These are phyloP conservation scores for Myanophis thanlyinensis DNA, from an alignment of 2,113 vertebrate species.

Conservation along the genomic window DNA sequence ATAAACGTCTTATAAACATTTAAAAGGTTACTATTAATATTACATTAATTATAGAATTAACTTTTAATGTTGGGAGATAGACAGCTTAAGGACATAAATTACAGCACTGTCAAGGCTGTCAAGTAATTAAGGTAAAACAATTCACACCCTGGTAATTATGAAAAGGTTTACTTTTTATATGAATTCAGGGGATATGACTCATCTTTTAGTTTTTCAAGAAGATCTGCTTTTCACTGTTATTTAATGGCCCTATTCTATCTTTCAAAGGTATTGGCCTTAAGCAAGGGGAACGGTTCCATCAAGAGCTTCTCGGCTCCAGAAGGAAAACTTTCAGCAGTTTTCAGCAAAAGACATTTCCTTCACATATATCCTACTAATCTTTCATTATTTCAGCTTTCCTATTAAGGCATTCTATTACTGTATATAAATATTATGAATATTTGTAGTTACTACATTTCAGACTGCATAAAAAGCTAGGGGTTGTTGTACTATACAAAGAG, in stretches of 20 bases:
- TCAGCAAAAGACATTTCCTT: not conserved
- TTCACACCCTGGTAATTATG: slow-evolving; percentile 76
- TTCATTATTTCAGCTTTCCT: not conserved
- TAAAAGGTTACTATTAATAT: slow-evolving; percentile 30
- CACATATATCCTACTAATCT: not conserved
- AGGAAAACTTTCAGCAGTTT: not conserved
- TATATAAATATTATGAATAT: not conserved
- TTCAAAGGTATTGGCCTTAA: slow-evolving; percentile 30
- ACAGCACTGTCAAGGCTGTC: slow-evolving; percentile 72
- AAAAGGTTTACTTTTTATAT: slow-evolving; percentile 72
- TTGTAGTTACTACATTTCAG: not conserved
- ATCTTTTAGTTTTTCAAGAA: slow-evolving; percentile 59
- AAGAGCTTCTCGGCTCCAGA: not conserved
- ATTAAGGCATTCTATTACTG: not conserved
- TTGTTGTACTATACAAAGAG: not conserved
- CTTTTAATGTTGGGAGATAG: slow-evolving; percentile 60
- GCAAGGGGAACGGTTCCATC: not conserved
- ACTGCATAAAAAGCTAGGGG: not conserved
- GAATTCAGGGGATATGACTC: slow-evolving; percentile 67
- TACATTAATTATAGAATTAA: slow-evolving; percentile 63
- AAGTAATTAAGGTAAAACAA: slow-evolving; percentile 74
- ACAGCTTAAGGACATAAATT: slow-evolving; percentile 64
- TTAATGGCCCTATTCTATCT: slow-evolving; percentile 1
- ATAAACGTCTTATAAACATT: slow-evolving; percentile 15
- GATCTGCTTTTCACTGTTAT: slow-evolving; percentile 62